Percentiles rank a stretch among this genome's conserved stretches.
Evolutionary conservation across 2,888 invertebrate species (phyloP).

Genomic region (Eupithecia exiguata): DNA sequence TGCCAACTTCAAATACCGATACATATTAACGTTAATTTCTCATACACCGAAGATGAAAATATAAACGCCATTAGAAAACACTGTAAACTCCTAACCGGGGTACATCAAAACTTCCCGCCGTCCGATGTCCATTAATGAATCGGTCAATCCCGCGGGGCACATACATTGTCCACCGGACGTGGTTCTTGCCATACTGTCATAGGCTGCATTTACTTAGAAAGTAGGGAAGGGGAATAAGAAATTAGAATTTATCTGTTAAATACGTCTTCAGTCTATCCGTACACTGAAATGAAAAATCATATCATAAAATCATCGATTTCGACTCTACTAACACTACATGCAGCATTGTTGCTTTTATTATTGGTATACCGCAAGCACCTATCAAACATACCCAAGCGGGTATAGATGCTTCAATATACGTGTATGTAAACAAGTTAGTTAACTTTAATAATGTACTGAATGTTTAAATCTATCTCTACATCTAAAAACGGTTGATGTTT

Average conservation of each 20-base stretch:
- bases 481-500: not conserved
- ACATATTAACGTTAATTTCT: not conserved
- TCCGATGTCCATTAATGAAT: constrained; percentile 57
- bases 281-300: not conserved
- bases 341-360: not conserved
- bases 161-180: constrained; percentile 58
- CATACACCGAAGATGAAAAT: not conserved
- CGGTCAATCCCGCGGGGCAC: constrained; percentile 58
- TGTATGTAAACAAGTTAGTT: not conserved
- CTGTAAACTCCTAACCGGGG: constrained; percentile 27
- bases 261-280: not conserved
- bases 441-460: too few relatives aligned
- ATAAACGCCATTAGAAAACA: not conserved
- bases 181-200: constrained; percentile 23
- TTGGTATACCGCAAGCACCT: too few relatives aligned
- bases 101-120: constrained; percentile 42
- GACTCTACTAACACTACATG: not conserved
- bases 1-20: not conserved
- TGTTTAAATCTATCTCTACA: too few relatives aligned
- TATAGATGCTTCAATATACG: not conserved
- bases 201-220: constrained; percentile 5
- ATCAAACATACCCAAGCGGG: too few relatives aligned
- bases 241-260: not conserved
- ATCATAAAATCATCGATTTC: not conserved
- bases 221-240: not conserved